Conservation (phyloP, 2,888 invertebrate genomes). For the Drosophila falleni region DNA sequence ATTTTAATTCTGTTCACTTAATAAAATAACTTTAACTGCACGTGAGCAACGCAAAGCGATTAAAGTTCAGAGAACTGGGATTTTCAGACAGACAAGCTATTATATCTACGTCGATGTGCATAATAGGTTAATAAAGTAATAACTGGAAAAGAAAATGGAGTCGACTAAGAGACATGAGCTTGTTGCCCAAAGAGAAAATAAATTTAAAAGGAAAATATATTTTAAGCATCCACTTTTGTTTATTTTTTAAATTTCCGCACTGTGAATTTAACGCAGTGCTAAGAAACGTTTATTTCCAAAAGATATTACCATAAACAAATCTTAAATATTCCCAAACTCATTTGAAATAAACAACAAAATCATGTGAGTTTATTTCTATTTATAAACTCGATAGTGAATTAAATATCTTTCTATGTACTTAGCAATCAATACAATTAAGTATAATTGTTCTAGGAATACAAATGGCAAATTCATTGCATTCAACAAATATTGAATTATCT, state of each 20-base stretch:
- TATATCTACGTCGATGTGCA: too few relatives aligned
- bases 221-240: too few relatives aligned
- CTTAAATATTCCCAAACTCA: neutral
- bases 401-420: neutral
- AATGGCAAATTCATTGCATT: slow-evolving; percentile 14
- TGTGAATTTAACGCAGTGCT: neutral
- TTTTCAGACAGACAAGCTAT: too few relatives aligned
- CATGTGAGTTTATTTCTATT: slow-evolving; percentile 6
- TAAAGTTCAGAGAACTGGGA: neutral
- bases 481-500: neutral
- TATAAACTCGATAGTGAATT: slow-evolving; percentile 11
- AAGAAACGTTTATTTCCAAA: neutral
- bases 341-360: neutral
- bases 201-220: neutral
- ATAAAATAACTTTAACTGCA: neutral
- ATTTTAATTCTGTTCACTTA: neutral
- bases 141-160: too few relatives aligned
- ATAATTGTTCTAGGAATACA: slow-evolving; percentile 18
- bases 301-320: neutral
- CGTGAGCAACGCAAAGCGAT: neutral
- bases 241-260: neutral
- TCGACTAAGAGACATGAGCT: too few relatives aligned
- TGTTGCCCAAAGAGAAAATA: neutral
- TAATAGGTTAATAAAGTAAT: too few relatives aligned
- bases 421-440: slow-evolving; percentile 9